Base-by-base conservation (phyloP, 2,888 invertebrate genomes). In the Cheiracanthium punctorium region DNA sequence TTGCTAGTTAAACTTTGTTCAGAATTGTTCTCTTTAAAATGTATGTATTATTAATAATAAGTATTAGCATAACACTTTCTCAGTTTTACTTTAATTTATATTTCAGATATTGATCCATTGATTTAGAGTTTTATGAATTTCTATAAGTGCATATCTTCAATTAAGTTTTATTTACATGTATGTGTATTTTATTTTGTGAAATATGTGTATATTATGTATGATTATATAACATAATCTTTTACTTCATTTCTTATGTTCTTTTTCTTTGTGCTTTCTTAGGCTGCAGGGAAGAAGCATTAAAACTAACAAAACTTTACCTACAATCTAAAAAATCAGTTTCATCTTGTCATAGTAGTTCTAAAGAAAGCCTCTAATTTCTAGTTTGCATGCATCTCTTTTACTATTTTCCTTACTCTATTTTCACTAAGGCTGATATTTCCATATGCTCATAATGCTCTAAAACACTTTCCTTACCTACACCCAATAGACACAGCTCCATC, bases 231-330 rank as follows among this genome's bases (percentile, higher is more conserved):
- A 30, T n/a, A 17, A 58, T 24, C 7, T 20, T 33, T 32, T 20
- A 37, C 37, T 28, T 37, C 24, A 24, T 48, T 58, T 75, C 52
- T 75, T 71, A 64, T 81, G 32, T 52, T 58, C 69, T 64, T 8
- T 87, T 87, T 82, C 80, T 86, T 87, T 82, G 82, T 80, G 82
- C 82, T 80, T 73, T 87, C 82, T 80, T 86, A 89, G 89, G 89
- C 84, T 88, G 89, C 86, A 88, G 89, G 77, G 89, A 88, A 85
- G 89, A 89, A 87, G 89, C 89, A 74, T 85, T 88, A 76, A 89
- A 82, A 88, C 82, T 89, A 89, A 89, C 89, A 67, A 88, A 88
- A 87, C 87, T 89, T 64, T 72, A 89, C 37, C 87, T 89, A 52
- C 77, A 87, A 33, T 80, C 86, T 33, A 79, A 86, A 65, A 86